Evolutionary conservation across 1,140 invertebrate genomes (phyloP), one percentile per base, ranked within the genome.

Genomic region (Bursaphelenchus mucronatus): DNA sequence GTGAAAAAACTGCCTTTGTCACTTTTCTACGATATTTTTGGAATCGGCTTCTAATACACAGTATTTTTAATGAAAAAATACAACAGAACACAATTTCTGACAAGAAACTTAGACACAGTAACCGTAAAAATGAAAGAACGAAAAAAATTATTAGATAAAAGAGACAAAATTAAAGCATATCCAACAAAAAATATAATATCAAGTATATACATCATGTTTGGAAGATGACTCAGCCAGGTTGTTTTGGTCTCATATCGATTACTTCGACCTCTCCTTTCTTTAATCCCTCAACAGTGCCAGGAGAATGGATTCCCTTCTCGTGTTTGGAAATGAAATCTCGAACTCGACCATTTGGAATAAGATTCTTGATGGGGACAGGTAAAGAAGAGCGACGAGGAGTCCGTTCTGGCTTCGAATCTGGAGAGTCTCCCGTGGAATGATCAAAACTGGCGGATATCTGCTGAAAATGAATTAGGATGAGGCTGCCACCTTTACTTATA

Each of bases 271-370:
- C 17, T 39, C 58, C 50, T 10, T 50, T 46, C 40, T 47, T 46
- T 17, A 44, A 21, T 30, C 46, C 58, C 50, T 15, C 46, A 6
- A 47, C 40, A 57, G 59, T 62, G n/a, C 59, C 66, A 8, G 66
- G 66, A 45, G 56, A 66, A 15, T 66, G 63, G 21, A 67, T 65
- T 17, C 66, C 66, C 21, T 46, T 50, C 55, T 67, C 66, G 57
- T 67, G 66, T 41, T 65, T 64, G 15, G 63, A 50, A 44, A 67
- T 56, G 40, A 56, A 67, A 41, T 65, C 66, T 39, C 51, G 41
- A 5, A 67, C 66, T 58, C 66, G 65, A 30, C 63, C 63, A 44
- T 43, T 51, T 19, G 44, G 66, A 41, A 67, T 45, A 5, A 30
- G 61, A 52, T 53, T 39, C 21, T 52, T 46, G 66, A 46, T 7